Evolutionary conservation across 2,888 invertebrate genomes (phyloP).

Genomic region (Zaprionus lineosus): DNA sequence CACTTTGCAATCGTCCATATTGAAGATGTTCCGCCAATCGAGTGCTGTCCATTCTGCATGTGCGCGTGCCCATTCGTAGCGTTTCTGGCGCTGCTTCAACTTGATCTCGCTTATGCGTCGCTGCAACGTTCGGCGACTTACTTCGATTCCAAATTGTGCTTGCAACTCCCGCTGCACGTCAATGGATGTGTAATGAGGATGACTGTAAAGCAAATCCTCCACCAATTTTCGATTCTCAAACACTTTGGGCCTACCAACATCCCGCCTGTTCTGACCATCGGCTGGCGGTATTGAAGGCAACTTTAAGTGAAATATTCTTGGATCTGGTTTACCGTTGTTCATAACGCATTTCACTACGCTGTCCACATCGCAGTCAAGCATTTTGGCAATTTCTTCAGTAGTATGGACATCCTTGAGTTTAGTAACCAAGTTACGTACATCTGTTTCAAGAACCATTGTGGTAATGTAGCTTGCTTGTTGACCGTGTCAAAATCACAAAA

Average conservation of each 20-base stretch:
- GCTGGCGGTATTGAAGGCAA: conserved; percentile 5
- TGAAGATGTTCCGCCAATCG: conserved; percentile 68
- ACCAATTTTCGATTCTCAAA: conserved; percentile 54
- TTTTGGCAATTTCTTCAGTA: conserved; percentile 54
- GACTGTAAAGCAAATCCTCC: conserved; percentile 37
- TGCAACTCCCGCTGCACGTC: conserved; percentile 54
- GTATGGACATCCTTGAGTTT: conserved; percentile 33
- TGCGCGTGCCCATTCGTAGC: conserved; percentile 54
- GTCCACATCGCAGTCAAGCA: conserved; percentile 54
- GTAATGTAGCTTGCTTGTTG: conserved; percentile 18
- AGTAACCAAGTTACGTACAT: conserved; percentile 31
- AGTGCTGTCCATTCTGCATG: conserved; percentile 56
- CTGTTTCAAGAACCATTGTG: conserved; percentile 37
- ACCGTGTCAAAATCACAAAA: conserved; percentile 38
- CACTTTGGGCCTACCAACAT: conserved; percentile 60
- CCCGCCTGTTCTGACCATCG: conserved; percentile 19
- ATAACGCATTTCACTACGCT: conserved; percentile 46
- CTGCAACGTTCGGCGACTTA: conserved; percentile 61
- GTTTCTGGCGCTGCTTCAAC: conserved; percentile 8
- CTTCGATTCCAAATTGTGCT: conserved; percentile 50
- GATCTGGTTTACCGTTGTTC: conserved; percentile 21
- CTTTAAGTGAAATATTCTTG: conserved; percentile 24
- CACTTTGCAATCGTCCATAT: conserved; percentile 61
- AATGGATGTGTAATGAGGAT: conserved; percentile 58
- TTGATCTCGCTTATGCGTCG: conserved; percentile 63